phyloP scores from a whole-genome alignment of 1,140 invertebrate species.

The Pachypsylla venusta region DNA sequence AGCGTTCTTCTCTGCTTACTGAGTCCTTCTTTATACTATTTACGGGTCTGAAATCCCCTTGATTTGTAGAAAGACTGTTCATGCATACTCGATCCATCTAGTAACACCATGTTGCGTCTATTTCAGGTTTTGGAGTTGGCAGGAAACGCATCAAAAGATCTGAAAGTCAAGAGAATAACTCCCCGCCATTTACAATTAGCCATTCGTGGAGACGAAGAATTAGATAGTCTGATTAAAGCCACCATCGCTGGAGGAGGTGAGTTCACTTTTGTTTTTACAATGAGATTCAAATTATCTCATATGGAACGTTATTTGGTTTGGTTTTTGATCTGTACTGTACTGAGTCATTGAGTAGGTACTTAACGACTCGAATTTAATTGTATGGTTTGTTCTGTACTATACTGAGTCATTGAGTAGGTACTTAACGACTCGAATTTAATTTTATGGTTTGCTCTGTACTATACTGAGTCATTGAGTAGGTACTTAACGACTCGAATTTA shows the following conservation, averaged over 20 bases:
- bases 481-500: too few relatives aligned
- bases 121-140: slow-evolving; percentile 83
- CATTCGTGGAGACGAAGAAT: slow-evolving; percentile 97
- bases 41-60: too few relatives aligned
- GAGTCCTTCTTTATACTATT: too few relatives aligned
- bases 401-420: not conserved
- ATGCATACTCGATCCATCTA: too few relatives aligned
- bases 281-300: slow-evolving; percentile 17
- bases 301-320: not conserved
- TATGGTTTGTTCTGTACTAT: slow-evolving; percentile 7
- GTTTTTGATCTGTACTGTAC: slow-evolving; percentile 7
- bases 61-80: too few relatives aligned
- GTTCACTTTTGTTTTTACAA: slow-evolving; percentile 18
- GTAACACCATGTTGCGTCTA: too few relatives aligned
- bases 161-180: slow-evolving; percentile 99
- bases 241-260: slow-evolving; percentile 97
- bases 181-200: slow-evolving; percentile 97
- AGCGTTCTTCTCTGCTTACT: too few relatives aligned
- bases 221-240: slow-evolving; percentile 98
- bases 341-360: too few relatives aligned
- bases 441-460: slow-evolving; percentile 10
- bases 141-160: slow-evolving; percentile 98
- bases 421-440: not conserved
- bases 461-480: too few relatives aligned
- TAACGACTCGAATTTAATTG: too few relatives aligned